phyloP scores from a whole-genome alignment of 2,888 invertebrate genomes.

The Ceramica pisi region DNA sequence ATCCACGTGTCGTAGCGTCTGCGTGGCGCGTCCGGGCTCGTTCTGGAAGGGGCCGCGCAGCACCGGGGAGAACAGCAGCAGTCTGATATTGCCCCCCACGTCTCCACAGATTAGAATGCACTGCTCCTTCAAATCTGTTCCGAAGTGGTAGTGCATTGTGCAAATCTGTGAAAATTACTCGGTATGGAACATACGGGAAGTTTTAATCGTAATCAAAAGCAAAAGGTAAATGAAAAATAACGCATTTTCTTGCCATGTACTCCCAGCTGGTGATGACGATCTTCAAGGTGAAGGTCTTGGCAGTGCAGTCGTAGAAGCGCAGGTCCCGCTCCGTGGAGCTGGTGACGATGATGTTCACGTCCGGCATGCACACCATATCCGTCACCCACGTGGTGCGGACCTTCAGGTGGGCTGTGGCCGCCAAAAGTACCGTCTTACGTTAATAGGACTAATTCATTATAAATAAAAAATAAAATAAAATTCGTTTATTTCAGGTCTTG shows the following conservation, averaged over 20 bases:
- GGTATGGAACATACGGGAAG: background rate
- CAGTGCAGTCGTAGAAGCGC: constrained; percentile 95
- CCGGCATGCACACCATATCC: constrained; percentile 94
- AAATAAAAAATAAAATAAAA: too few species aligned
- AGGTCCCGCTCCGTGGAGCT: constrained; percentile 95
- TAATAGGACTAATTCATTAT: background rate
- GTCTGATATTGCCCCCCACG: constrained; percentile 93
- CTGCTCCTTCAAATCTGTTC: constrained; percentile 88
- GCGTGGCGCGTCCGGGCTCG: constrained; percentile 91
- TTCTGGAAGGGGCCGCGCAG: constrained; percentile 94
- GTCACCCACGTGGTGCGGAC: constrained; percentile 93
- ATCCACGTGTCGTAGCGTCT: constrained; percentile 91
- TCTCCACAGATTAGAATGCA: constrained; percentile 94
- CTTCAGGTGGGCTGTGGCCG: constrained; percentile 89
- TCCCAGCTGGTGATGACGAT: constrained; percentile 93
- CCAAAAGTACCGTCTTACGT: background rate
- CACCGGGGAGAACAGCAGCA: constrained; percentile 91
- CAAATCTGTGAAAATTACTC: constrained; percentile 76
- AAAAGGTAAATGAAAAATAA: background rate
- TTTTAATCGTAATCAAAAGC: background rate
- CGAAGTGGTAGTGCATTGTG: constrained; percentile 91
- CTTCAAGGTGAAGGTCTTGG: constrained; percentile 93
- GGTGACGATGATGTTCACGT: constrained; percentile 94
- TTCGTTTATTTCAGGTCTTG: too few species aligned
- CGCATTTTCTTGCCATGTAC: constrained; percentile 80